Percentiles rank a stretch among this genome's conserved stretches.
These are phyloP conservation scores for Polymixis lichenea DNA, from an alignment of 2,888 invertebrate genomes.

Conservation along the genomic window DNA sequence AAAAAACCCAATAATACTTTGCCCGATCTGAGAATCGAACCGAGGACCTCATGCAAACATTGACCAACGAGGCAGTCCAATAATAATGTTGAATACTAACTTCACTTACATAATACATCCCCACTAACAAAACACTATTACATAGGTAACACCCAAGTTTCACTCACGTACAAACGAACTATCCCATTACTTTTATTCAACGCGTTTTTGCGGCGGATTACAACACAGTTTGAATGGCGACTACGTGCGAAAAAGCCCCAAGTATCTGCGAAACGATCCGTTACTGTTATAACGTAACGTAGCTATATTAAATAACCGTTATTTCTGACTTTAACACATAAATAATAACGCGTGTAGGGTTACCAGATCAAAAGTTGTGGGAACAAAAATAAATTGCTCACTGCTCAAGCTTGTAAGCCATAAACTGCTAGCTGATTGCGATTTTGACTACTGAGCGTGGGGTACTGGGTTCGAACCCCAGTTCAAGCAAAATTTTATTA, in stretches of 20 bases:
- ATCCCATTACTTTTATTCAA: conserved; percentile 29
- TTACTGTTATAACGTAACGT: conserved; percentile 56
- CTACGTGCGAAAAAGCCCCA: conserved; percentile 50
- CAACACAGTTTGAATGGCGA: conserved; percentile 29
- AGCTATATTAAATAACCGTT: conserved; percentile 68
- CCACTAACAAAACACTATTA: conserved; percentile 4
- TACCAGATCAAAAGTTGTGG: conserved; percentile 43
- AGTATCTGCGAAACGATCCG: conserved; percentile 48
- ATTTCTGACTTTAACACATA: conserved; percentile 70
- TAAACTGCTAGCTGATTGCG: too few species aligned
- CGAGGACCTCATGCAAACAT: too few species aligned
- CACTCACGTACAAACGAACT: conserved; percentile 28
- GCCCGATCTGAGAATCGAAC: too few species aligned
- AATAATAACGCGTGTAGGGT: conserved; percentile 65
- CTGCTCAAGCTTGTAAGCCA: background rate
- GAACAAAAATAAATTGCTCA: conserved; percentile 13
- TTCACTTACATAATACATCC: background rate
- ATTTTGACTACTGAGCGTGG: too few species aligned
- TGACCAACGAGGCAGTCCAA: too few species aligned
- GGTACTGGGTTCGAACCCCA: too few species aligned
- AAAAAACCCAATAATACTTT: too few species aligned
- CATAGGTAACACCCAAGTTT: conserved; percentile 1
- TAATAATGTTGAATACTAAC: too few species aligned
- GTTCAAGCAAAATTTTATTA: too few species aligned
- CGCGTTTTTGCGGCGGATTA: conserved; percentile 25